Percentiles rank a stretch among this genome's conserved stretches.
phyloP scores from a whole-genome alignment of 2,797 vertebrate species.

The Platyrinchus mystaceus region DNA sequence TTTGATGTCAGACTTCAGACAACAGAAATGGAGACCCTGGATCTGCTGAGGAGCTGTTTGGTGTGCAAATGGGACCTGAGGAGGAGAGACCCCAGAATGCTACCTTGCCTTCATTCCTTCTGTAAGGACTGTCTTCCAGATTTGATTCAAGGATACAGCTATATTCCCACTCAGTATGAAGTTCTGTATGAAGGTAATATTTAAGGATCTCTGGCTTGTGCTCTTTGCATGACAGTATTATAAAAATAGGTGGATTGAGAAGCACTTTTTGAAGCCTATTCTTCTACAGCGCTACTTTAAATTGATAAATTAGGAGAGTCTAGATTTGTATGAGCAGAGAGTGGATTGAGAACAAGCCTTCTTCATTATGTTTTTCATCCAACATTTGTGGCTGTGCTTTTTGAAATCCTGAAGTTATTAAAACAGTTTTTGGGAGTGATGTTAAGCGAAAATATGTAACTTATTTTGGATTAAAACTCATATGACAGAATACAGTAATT shows the following conservation, averaged over 20 bases:
- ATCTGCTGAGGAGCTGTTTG: slow-evolving; percentile 42
- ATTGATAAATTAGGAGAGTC: background rate
- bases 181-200: slow-evolving; percentile 60
- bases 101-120: slow-evolving; percentile 71
- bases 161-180: background rate
- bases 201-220: background rate
- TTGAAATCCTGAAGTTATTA: background rate
- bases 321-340: background rate
- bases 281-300: background rate
- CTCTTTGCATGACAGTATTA: background rate
- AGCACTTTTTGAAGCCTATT: background rate
- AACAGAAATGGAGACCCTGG: background rate
- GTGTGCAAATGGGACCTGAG: slow-evolving; percentile 57
- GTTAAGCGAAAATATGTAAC: background rate
- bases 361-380: background rate
- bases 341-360: background rate
- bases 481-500: background rate
- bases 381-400: background rate
- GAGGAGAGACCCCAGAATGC: slow-evolving; percentile 39
- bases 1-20: background rate
- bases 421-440: background rate
- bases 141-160: slow-evolving; percentile 47
- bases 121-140: slow-evolving; percentile 62
- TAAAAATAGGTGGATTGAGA: background rate
- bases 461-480: background rate